These are phyloP conservation scores for Phoebastria nigripes DNA, from an alignment of 2,797 vertebrate genomes.

Conservation along the genomic window DNA sequence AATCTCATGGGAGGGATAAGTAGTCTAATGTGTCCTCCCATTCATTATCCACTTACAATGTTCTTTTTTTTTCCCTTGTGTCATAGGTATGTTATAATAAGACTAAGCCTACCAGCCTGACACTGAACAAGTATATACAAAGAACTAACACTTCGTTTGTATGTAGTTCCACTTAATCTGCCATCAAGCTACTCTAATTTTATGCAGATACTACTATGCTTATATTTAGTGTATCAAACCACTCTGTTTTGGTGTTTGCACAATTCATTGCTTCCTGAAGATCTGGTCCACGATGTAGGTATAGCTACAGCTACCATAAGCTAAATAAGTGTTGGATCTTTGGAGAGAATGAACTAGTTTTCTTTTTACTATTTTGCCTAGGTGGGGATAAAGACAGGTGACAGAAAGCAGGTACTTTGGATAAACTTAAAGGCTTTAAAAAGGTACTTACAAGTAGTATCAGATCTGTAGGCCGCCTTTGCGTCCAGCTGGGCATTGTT, in stretches of 20 bases:
- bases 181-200: neutral
- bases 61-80: neutral
- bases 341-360: neutral
- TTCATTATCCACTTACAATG: neutral
- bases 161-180: neutral
- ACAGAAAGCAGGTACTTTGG: neutral
- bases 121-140: too few species aligned
- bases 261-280: neutral
- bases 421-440: neutral
- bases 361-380: neutral
- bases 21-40: neutral
- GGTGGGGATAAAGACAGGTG: neutral
- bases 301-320: neutral
- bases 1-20: neutral
- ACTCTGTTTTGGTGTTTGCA: neutral
- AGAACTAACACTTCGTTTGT: neutral
- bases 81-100: neutral
- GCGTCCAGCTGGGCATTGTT: neutral
- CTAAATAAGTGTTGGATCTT: neutral
- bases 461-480: neutral
- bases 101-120: neutral
- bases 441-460: neutral
- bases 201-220: neutral
- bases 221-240: neutral
- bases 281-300: accelerated